A percentile compares a stretch with the other conserved stretches of the same genome.
Evolutionary conservation across 2,113 vertebrate genomes (phyloP).

Genomic region (Lepisosteus oculatus): DNA sequence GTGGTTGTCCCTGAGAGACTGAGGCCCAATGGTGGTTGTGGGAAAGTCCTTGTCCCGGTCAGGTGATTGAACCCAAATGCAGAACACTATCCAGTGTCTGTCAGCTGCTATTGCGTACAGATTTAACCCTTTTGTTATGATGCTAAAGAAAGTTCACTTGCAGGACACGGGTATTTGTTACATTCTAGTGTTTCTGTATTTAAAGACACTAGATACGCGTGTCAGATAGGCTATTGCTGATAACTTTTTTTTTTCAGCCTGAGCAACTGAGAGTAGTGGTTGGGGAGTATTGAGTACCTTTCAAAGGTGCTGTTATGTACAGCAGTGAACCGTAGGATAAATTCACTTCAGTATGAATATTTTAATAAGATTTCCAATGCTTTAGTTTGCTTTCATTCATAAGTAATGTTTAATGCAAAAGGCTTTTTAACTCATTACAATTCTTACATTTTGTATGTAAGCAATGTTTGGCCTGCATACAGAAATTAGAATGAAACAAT

Average conservation of each 20-base stretch:
- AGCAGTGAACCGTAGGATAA: no score
- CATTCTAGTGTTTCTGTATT: conserved; percentile 25
- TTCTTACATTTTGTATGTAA: no score
- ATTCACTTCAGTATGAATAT: no score
- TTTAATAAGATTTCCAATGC: no score
- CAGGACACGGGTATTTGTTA: conserved; percentile 63
- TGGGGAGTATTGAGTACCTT: no score
- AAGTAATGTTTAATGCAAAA: no score
- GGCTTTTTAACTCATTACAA: no score
- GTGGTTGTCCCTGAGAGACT: conserved; percentile 1
- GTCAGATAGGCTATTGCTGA: conserved; percentile 8
- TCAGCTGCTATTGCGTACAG: conserved; percentile 13
- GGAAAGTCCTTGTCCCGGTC: conserved; percentile 2
- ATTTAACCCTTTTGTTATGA: not conserved
- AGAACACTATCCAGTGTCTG: conserved; percentile 1
- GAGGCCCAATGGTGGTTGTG: not conserved
- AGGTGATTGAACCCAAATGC: not conserved
- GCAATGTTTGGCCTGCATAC: no score
- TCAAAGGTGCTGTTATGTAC: no score
- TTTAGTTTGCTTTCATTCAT: no score
- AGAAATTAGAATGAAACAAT: no score
- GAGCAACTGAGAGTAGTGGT: not conserved
- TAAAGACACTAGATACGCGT: not conserved
- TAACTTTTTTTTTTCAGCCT: conserved; percentile 1
- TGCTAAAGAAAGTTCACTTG: conserved; percentile 45